phyloP scores from a whole-genome alignment of 2,888 invertebrate genomes.

The Yponomeuta malinellus region DNA sequence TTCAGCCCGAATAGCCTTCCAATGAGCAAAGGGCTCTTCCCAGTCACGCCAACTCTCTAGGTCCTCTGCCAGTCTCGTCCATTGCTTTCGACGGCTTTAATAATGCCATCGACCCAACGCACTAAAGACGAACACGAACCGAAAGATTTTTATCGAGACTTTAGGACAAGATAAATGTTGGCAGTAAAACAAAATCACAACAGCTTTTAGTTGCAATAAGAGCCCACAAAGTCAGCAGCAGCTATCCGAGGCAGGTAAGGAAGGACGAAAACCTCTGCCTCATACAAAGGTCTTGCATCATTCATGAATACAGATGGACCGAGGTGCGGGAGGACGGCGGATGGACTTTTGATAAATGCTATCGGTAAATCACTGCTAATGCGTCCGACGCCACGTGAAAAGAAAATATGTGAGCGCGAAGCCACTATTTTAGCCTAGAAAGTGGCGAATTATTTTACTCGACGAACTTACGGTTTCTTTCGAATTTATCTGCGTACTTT shows the following conservation, averaged over 20 bases:
- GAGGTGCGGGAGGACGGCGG: constrained; percentile 18
- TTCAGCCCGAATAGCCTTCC: too few relatives aligned
- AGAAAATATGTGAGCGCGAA: constrained; percentile 11
- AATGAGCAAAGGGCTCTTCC: too few relatives aligned
- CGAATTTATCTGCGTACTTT: not conserved
- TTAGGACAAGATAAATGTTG: too few relatives aligned
- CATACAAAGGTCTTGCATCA: constrained; percentile 11
- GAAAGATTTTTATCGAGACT: too few relatives aligned
- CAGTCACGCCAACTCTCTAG: too few relatives aligned
- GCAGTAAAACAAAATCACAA: too few relatives aligned
- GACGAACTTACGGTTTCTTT: not conserved
- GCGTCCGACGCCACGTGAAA: constrained; percentile 30
- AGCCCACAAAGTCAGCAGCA: not conserved
- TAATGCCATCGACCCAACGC: too few relatives aligned
- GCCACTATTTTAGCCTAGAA: constrained; percentile 9
- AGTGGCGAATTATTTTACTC: constrained; percentile 5
- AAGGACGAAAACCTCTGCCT: not conserved
- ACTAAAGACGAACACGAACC: too few relatives aligned
- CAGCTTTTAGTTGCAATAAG: not conserved
- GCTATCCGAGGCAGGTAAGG: not conserved
- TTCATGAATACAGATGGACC: constrained; percentile 13
- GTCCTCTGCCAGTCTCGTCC: too few relatives aligned
- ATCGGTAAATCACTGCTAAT: constrained; percentile 51
- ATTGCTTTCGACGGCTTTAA: too few relatives aligned
- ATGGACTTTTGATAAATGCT: constrained; percentile 48